A percentile compares a stretch with the other conserved stretches of the same genome.
Conservation (phyloP, 2,113 vertebrate genomes). For the Thinocorus orbignyianus region DNA sequence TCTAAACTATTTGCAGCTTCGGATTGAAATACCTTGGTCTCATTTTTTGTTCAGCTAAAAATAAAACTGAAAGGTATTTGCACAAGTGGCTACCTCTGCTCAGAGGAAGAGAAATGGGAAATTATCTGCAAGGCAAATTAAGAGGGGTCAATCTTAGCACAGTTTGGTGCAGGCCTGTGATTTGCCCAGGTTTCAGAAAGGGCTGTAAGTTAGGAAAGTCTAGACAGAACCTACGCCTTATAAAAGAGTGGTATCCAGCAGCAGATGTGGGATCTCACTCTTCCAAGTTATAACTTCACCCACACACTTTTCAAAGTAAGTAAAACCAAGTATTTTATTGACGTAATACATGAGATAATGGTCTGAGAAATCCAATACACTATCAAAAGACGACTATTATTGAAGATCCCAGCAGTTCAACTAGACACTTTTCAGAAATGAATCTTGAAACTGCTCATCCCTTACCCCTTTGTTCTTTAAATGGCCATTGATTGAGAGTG, state of each 20-base stretch:
- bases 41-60: neutral
- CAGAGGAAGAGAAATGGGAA: neutral
- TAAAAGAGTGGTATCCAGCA: neutral
- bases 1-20: neutral
- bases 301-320: neutral
- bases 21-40: neutral
- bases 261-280: neutral
- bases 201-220: neutral
- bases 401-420: neutral
- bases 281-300: neutral
- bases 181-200: neutral
- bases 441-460: neutral
- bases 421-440: neutral
- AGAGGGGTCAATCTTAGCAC: neutral
- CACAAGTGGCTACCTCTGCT: neutral
- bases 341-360: neutral
- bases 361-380: neutral
- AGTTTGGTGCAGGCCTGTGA: neutral
- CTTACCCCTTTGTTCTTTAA: slow-evolving; percentile 1
- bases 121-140: neutral
- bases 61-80: neutral
- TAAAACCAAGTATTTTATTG: neutral
- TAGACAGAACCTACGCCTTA: neutral
- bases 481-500: neutral
- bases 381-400: neutral